These are phyloP conservation scores for Neodon shergylaensis DNA, from an alignment of 2,113 vertebrate species.

Conservation along the genomic window DNA sequence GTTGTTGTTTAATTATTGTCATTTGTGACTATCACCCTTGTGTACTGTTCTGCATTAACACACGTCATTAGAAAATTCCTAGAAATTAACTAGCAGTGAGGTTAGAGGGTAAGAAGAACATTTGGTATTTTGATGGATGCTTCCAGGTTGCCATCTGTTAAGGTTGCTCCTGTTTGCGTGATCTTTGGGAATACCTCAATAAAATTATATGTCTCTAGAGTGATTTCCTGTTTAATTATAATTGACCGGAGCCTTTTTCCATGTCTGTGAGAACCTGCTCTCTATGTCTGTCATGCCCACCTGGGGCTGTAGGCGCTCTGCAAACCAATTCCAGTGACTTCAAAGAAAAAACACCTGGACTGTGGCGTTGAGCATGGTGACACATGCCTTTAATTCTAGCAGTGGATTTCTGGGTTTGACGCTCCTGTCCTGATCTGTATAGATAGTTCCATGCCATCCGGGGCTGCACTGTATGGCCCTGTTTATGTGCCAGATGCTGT, in stretches of 20 bases:
- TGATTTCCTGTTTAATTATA: slow-evolving; percentile 40
- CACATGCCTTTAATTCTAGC: not conserved
- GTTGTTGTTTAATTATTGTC: not conserved
- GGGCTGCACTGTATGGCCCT: not conserved
- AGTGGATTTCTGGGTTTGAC: not conserved
- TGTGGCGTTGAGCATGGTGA: not conserved
- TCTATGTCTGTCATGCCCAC: not conserved
- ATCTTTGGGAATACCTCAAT: not conserved
- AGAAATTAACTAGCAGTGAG: not conserved
- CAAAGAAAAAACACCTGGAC: not conserved
- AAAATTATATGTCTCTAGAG: not conserved
- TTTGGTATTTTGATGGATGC: slow-evolving; percentile 21
- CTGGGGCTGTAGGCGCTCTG: not conserved
- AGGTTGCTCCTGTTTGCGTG: not conserved
- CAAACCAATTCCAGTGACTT: not conserved
- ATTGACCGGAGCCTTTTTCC: not conserved
- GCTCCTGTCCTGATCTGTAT: not conserved
- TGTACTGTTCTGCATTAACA: not conserved
- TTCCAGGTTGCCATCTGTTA: not conserved
- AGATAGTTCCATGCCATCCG: not conserved
- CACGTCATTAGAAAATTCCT: slow-evolving; percentile 7
- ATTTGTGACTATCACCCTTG: not conserved
- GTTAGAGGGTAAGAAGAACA: not conserved
- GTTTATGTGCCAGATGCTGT: not conserved
- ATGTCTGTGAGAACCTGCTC: not conserved